phyloP scores from a whole-genome alignment of 1,140 invertebrate species.

The Drosophila bocqueti region DNA sequence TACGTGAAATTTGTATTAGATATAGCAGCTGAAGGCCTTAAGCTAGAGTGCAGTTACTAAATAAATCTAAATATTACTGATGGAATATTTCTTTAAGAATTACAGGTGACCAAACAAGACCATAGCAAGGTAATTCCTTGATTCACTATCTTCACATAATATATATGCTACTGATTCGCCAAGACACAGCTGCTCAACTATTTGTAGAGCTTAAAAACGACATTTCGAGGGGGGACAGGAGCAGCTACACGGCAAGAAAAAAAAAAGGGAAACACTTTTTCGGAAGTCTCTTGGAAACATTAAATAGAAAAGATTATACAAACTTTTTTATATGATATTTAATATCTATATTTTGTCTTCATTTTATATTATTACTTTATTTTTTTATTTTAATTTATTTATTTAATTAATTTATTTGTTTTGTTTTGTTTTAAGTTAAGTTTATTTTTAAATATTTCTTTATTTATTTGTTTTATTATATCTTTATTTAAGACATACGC shows the following conservation, averaged over 20 bases:
- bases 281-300: background rate
- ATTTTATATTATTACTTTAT: no score
- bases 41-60: no score
- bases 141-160: conserved; percentile 26
- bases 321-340: no score
- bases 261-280: background rate
- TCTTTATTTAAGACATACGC: no score
- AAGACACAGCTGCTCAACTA: conserved; percentile 63
- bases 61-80: background rate
- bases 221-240: conserved; percentile 35
- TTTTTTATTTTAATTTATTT: no score
- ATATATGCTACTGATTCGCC: conserved; percentile 34
- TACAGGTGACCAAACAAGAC: conserved; percentile 31
- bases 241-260: background rate
- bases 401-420: no score
- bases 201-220: conserved; percentile 73
- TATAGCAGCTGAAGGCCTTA: no score
- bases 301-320: background rate
- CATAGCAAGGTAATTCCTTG: conserved; percentile 27
- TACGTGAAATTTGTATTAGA: no score
- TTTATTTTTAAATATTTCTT: no score
- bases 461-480: no score
- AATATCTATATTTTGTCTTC: no score
- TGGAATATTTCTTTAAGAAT: conserved; percentile 11
- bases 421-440: no score